These are phyloP conservation scores for Xiphorhynchus erythropygius DNA, from an alignment of 2,797 vertebrate species.

Conservation along the genomic window DNA sequence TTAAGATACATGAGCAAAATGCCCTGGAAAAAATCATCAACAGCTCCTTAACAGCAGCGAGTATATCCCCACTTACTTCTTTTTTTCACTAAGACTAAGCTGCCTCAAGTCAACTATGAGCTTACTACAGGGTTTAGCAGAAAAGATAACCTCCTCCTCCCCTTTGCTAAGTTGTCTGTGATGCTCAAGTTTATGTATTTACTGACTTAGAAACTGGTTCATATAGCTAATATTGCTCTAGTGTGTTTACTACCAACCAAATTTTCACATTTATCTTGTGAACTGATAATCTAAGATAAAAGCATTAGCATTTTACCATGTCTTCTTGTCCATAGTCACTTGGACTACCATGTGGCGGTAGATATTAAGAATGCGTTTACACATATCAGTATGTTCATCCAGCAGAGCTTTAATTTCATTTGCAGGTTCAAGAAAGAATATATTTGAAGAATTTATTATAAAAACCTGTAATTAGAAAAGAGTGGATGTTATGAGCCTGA, in stretches of 20 bases:
- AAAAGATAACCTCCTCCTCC: neutral
- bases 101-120: neutral
- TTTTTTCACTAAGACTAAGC: neutral
- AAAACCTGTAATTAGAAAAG: conserved; percentile 84
- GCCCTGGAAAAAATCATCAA: neutral
- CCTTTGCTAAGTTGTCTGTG: neutral
- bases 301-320: conserved; percentile 84
- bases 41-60: neutral
- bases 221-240: neutral
- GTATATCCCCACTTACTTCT: neutral
- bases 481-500: neutral
- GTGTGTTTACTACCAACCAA: neutral
- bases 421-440: conserved; percentile 94
- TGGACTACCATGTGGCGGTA: conserved; percentile 98
- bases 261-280: neutral
- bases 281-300: neutral
- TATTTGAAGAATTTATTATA: conserved; percentile 95
- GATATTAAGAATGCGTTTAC: conserved; percentile 97
- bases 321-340: conserved; percentile 98
- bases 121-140: neutral
- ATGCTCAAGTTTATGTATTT: neutral
- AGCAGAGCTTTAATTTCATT: conserved; percentile 93
- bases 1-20: neutral
- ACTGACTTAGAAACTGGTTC: neutral
- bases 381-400: conserved; percentile 99